Evolutionary conservation across 2,113 vertebrate species (phyloP).

Genomic region (Anguilla japonica): DNA sequence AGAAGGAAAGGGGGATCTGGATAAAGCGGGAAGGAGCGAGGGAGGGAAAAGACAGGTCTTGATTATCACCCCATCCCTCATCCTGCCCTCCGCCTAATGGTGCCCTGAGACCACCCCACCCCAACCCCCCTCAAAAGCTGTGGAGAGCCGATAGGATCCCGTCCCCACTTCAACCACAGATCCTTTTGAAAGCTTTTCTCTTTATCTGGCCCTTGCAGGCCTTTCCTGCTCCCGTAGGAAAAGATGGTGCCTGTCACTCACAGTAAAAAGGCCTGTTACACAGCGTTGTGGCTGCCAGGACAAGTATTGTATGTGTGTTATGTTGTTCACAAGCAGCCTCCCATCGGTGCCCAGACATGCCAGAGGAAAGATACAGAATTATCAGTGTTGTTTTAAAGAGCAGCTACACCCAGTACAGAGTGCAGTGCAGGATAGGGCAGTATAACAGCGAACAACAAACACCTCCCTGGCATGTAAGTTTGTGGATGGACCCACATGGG

Average conservation of each 20-base stretch:
- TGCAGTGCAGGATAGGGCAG: background rate
- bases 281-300: background rate
- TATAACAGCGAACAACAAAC: background rate
- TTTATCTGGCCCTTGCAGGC: constrained; percentile 15
- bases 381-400: background rate
- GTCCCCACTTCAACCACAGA: background rate
- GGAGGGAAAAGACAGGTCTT: background rate
- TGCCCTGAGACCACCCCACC: background rate
- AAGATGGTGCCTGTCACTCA: background rate
- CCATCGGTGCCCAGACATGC: background rate
- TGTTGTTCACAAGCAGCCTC: background rate
- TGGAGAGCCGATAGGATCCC: background rate
- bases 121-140: background rate
- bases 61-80: background rate
- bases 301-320: background rate
- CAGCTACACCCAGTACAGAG: background rate
- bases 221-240: constrained; percentile 19
- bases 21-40: background rate
- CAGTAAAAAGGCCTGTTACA: background rate
- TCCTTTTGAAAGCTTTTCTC: background rate
- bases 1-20: background rate
- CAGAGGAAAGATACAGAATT: background rate
- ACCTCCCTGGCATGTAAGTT: background rate
- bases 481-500: background rate
- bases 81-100: background rate